Base-by-base conservation (phyloP, 2,113 vertebrate species). In the Sylvia atricapilla region DNA sequence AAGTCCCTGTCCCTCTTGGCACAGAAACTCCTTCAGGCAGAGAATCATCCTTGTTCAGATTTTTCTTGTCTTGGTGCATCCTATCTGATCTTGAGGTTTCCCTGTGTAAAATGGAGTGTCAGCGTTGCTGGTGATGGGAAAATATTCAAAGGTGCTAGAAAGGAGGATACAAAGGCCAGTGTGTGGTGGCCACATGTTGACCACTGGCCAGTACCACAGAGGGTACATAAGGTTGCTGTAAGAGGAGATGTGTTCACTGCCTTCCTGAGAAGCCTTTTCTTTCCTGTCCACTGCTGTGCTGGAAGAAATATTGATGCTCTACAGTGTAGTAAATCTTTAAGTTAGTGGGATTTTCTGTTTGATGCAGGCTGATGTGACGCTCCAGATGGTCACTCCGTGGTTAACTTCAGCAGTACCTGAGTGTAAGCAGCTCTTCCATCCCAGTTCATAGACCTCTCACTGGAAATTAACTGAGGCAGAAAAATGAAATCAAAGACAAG, bases 331-430 rank as follows among this genome's bases (percentile, higher is more conserved):
- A 37, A 55, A 68, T 23, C 60, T 63, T 59, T 14, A 37, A 58
- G 9, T 82, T 67, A 50, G 23, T 37, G 37, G 43, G 23, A 24
- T 88, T 90, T 90, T 72, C 10, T 66, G 14, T 87, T 72, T 79
- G 66, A 21, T 49, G 31, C 10, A n/a, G 44, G 62, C 43, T 87
- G 39, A 9, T 1, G 8, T 46, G 35, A 49, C 49, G 18, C 15
- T 93, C 44, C 0, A 0, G 3, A 1, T 44, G n/a, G 73, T 28
- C 19, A 22, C 49, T 80, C 46, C 35, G 30, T 53, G 20, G 12
- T 64, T 76, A 24, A 63, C n/a, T 90, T 68, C 37, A 67, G 43
- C 69, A 70, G 35, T 30, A 30, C 2, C 1, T 59, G 27, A 55
- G 25, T 24, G 41, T 37, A 56, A 79, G 60, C 44, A 69, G 27